phyloP scores from a whole-genome alignment of 1,140 invertebrate species.

The Drosophila sp. region DNA sequence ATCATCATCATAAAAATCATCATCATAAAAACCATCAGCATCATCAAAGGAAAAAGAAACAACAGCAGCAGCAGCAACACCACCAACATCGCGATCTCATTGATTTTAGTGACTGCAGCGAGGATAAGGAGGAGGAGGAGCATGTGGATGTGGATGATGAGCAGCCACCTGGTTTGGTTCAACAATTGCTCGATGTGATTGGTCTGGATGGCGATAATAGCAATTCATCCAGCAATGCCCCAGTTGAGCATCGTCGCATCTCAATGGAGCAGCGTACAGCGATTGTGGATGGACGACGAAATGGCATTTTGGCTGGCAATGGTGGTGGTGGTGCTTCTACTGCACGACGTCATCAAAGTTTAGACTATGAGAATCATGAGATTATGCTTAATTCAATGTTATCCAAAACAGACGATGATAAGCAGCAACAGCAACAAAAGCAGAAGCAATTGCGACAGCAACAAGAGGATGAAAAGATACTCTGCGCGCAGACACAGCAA shows the following conservation, averaged over 20 bases:
- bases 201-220: constrained; percentile 42
- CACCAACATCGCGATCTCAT: constrained; percentile 64
- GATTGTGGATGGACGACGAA: constrained; percentile 70
- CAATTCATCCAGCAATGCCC: constrained; percentile 19
- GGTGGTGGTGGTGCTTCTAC: constrained; percentile 8
- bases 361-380: constrained; percentile 82
- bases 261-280: constrained; percentile 72
- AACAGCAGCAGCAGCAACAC: constrained; percentile 20
- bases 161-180: constrained; percentile 48
- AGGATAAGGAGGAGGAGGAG: constrained; percentile 62
- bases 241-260: constrained; percentile 73
- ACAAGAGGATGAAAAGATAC: constrained; percentile 2
- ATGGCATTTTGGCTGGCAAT: constrained; percentile 70
- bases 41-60: constrained; percentile 66
- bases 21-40: constrained; percentile 59
- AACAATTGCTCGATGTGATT: constrained; percentile 58
- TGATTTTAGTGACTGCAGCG: constrained; percentile 77
- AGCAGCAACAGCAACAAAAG: constrained; percentile 57
- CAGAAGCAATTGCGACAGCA: constrained; percentile 6
- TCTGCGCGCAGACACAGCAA: constrained; percentile 64
- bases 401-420: constrained; percentile 68
- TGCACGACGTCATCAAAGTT: constrained; percentile 69
- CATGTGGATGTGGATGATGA: constrained; percentile 37
- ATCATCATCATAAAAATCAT: constrained; percentile 50
- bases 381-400: constrained; percentile 66